Evolutionary conservation across 2,888 invertebrate genomes (phyloP), one percentile per base, ranked within the genome.

Genomic region (Uropetala carovei): DNA sequence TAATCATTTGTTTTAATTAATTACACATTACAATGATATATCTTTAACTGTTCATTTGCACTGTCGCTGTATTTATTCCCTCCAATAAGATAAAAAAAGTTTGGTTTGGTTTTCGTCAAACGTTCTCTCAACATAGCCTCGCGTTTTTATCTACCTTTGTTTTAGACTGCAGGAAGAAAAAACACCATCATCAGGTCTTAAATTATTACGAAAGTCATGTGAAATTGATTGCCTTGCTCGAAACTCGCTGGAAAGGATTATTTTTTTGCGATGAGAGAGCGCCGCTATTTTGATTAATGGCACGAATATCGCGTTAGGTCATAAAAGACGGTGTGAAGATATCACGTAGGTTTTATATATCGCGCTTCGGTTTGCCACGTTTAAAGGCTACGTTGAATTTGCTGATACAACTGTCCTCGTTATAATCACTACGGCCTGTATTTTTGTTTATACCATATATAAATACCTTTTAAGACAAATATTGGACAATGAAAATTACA

Each of bases 331-430:
- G 27, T 75, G 75, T 27, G 75, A 27, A 75, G 27, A 75, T 75
- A 75, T 75, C 75, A 75, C 75, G 75, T 75, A 75, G 75, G 27
- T 27, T 75, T 75, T 27, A 75, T 75, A 75, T 75, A 75, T 75
- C 75, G 22, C 13, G 22, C 27, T 22, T n/a, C 22, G 75, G 27
- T 27, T 27, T 9, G 22, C 10, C 13, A 75, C 27, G 75, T 22
- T 75, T 27, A 75, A 75, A 22, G 11, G 75, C n/a, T 75, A 27
- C 27, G 75, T 22, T 13, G 75, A 75, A 43, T 43, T 43, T 43
- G 27, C 27, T 75, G 27, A 75, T 75, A 75, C 27, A 27, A 75
- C 27, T 22, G 27, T 27, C 75, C 18, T 27, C 75, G 27, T 43
- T 75, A 75, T 75, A 27, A 75, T 13, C 75, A 75, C 75, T 27